Conservation (phyloP, 2,113 vertebrate genomes). For the Indri indri region DNA sequence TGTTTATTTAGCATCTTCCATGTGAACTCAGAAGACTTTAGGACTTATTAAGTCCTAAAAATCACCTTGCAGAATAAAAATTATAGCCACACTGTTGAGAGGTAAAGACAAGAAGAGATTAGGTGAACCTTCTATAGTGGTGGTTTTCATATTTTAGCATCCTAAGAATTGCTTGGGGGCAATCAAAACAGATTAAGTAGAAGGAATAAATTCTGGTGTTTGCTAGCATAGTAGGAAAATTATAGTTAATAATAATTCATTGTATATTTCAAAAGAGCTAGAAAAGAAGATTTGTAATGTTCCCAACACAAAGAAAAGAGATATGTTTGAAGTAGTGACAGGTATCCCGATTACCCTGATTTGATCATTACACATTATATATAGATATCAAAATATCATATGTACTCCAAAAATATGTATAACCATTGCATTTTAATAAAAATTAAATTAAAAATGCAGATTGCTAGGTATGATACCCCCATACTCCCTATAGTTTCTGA, state of each 20-base stretch:
- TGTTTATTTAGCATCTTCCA: conserved; percentile 51
- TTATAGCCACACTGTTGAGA: background rate
- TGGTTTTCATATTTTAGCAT: background rate
- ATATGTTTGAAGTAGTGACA: background rate
- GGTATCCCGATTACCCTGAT: background rate
- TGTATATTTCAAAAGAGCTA: background rate
- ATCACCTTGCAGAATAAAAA: background rate
- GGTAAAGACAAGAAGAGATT: background rate
- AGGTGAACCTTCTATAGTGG: background rate
- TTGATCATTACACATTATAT: background rate
- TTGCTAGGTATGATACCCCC: background rate
- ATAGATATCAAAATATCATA: background rate
- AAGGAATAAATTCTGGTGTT: background rate
- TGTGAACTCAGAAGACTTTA: background rate
- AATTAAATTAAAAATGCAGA: background rate
- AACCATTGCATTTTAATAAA: background rate
- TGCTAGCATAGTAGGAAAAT: background rate
- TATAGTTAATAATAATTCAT: background rate
- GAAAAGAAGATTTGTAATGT: background rate
- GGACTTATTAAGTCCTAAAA: background rate
- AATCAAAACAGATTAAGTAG: background rate
- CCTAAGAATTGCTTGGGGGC: background rate
- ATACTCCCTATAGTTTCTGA: background rate
- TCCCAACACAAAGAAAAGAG: background rate
- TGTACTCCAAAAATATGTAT: background rate